Evolutionary conservation across 1,140 invertebrate species (phyloP).

Genomic region (Panagrolaimus sp.): DNA sequence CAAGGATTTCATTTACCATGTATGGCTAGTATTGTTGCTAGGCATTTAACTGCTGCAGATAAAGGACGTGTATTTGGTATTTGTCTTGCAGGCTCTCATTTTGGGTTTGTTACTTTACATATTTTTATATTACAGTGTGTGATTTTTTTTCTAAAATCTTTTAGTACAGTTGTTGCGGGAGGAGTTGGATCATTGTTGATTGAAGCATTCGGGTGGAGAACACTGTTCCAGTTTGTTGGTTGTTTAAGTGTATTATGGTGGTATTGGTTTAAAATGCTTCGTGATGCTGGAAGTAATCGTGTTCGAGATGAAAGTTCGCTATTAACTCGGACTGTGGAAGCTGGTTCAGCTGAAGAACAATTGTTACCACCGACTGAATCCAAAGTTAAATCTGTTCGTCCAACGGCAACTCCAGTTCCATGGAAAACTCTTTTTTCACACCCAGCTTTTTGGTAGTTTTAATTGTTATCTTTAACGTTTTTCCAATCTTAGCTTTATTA

Average conservation of each 20-base stretch:
- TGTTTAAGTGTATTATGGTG: slow-evolving; percentile 64
- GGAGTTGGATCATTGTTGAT: slow-evolving; percentile 68
- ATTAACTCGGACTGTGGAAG: background rate
- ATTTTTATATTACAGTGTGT: background rate
- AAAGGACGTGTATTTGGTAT: slow-evolving; percentile 69
- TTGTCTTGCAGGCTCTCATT: slow-evolving; percentile 65
- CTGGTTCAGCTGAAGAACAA: background rate
- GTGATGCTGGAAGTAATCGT: slow-evolving; percentile 38
- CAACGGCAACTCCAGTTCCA: slow-evolving; percentile 59
- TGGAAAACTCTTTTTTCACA: slow-evolving; percentile 64
- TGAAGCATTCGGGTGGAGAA: slow-evolving; percentile 68
- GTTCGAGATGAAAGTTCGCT: background rate
- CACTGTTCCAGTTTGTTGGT: slow-evolving; percentile 68
- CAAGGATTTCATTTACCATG: slow-evolving; percentile 73
- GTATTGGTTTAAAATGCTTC: slow-evolving; percentile 57
- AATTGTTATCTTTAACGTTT: slow-evolving; percentile 12
- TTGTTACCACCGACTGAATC: slow-evolving; percentile 27
- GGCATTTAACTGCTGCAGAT: slow-evolving; percentile 66
- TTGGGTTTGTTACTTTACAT: slow-evolving; percentile 59
- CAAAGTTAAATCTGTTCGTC: slow-evolving; percentile 31
- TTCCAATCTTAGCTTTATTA: slow-evolving; percentile 40
- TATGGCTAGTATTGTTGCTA: slow-evolving; percentile 69
- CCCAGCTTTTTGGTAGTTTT: slow-evolving; percentile 64
- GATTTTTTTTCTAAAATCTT: slow-evolving; percentile 46
- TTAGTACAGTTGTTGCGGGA: slow-evolving; percentile 68